A percentile compares a stretch with the other conserved stretches of the same genome.
Conservation (phyloP, 2,113 vertebrate species). For the Cyphomyrus plagiostoma region DNA sequence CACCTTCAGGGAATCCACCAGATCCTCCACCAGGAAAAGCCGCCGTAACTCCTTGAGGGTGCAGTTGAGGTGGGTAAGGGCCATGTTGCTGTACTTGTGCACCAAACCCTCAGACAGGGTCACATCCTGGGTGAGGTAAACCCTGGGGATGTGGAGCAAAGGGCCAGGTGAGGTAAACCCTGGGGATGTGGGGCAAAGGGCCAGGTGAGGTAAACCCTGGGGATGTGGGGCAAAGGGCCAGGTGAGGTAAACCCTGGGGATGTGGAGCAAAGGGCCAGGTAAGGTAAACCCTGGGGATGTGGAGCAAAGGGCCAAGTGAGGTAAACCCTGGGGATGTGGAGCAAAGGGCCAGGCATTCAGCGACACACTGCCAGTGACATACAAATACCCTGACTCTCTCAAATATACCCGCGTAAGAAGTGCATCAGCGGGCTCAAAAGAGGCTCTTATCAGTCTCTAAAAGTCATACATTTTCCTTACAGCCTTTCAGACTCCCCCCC, state of each 20-base stretch:
- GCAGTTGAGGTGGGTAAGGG: constrained; percentile 75
- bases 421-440: background rate
- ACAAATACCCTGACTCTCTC: background rate
- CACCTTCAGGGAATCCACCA: constrained; percentile 97
- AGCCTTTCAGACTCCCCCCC: background rate
- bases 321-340: constrained; percentile 65
- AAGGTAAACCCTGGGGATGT: constrained; percentile 73
- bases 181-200: background rate
- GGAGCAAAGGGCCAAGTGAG: no score
- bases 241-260: constrained; percentile 72
- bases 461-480: background rate
- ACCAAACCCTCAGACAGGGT: constrained; percentile 77
- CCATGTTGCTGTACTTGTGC: constrained; percentile 81
- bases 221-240: background rate
- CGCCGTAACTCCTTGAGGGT: constrained; percentile 74
- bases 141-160: constrained; percentile 51
- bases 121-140: constrained; percentile 79
- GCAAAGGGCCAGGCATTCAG: background rate
- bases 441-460: background rate
- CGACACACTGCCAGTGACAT: background rate
- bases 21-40: constrained; percentile 91
- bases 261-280: no score
- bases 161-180: no score
- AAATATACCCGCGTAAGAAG: background rate
- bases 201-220: no score